Conservation (phyloP, 2,113 vertebrate species). For the Sus scrofa region T2T-Sscrofa CM000827.6:34220501-34221000, state of each 20-base stretch:
- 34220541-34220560: not conserved
- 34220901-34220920: slow-evolving; percentile 8
- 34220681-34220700: not conserved
- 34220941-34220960: slow-evolving; percentile 40
- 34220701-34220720: not conserved
- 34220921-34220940: slow-evolving; percentile 11
- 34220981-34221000: slow-evolving; percentile 37
- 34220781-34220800: not conserved
- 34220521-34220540: not conserved
- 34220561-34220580: not conserved
- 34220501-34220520: not conserved
- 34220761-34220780: not conserved
- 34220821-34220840: not conserved
- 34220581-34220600: not conserved
- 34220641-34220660: not conserved
- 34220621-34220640: not conserved
- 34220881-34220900: not conserved
- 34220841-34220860: not conserved
- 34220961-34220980: not conserved
- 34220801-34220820: not conserved
- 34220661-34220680: not conserved
- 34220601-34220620: not conserved
- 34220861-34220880: not conserved
- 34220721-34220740: not conserved
- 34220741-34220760: not conserved